A percentile compares a stretch with the other conserved stretches of the same genome.
Conservation (phyloP, 2,888 invertebrate genomes). For the Allacma fusca region DNA sequence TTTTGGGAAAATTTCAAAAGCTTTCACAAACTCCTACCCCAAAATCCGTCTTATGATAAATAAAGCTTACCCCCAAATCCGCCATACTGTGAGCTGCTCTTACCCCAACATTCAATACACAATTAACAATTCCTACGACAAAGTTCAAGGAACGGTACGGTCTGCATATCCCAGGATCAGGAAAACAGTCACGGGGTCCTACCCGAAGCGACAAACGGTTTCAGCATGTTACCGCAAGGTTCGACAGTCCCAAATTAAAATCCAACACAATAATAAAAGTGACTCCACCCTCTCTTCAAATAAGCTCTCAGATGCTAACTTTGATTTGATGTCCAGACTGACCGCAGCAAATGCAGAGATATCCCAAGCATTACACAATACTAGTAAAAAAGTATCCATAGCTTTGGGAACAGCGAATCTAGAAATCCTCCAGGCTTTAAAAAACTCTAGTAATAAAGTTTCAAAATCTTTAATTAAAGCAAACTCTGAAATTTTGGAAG, state of each 20-base stretch:
- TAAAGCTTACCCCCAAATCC: slow-evolving; percentile 33
- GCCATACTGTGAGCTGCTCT: slow-evolving; percentile 34
- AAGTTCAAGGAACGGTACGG: slow-evolving; percentile 28
- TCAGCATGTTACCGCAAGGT: slow-evolving; percentile 25
- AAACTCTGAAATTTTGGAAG: slow-evolving; percentile 32
- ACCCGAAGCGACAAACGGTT: slow-evolving; percentile 26
- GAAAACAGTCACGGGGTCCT: slow-evolving; percentile 7
- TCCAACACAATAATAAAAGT: background rate
- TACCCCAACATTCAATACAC: slow-evolving; percentile 37
- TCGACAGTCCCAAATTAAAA: background rate
- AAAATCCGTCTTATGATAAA: slow-evolving; percentile 26
- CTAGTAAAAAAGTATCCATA: slow-evolving; percentile 28
- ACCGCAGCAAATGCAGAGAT: slow-evolving; percentile 27
- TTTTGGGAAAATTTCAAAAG: slow-evolving; percentile 24
- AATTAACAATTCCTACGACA: slow-evolving; percentile 30
- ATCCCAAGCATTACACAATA: slow-evolving; percentile 30
- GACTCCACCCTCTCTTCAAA: background rate
- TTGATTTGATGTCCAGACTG: slow-evolving; percentile 18
- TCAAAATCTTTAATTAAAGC: slow-evolving; percentile 32
- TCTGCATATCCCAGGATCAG: slow-evolving; percentile 36
- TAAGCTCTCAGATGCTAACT: slow-evolving; percentile 16
- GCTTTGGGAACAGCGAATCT: slow-evolving; percentile 29
- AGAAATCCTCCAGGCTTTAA: slow-evolving; percentile 29
- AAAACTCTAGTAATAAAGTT: slow-evolving; percentile 32
- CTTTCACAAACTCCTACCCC: slow-evolving; percentile 35